Percentiles rank a stretch among this genome's conserved stretches.
Conservation (phyloP, 2,113 vertebrate genomes). For the Microcebus ravelobensis region DNA sequence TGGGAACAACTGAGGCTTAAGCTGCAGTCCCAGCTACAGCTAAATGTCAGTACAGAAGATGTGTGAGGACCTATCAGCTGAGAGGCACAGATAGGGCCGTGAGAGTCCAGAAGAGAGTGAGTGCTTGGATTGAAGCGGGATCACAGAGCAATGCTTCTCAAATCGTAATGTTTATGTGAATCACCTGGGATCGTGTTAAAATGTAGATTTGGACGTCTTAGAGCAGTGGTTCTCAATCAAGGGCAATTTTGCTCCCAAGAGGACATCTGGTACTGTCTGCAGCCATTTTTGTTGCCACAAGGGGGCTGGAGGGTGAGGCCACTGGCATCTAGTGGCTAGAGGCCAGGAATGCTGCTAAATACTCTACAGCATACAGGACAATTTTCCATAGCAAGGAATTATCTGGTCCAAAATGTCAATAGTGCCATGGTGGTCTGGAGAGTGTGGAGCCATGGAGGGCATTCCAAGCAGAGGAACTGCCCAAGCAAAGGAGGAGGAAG, state of each 20-base stretch:
- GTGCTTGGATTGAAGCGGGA: background rate
- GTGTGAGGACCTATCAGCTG: background rate
- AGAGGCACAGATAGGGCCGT: background rate
- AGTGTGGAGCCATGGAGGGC: background rate
- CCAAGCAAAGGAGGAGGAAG: background rate
- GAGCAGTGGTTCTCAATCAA: background rate
- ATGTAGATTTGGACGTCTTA: background rate
- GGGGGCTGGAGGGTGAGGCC: background rate
- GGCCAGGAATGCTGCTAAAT: background rate
- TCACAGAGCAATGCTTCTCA: background rate
- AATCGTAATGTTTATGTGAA: background rate
- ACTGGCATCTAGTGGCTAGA: background rate
- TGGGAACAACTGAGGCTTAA: background rate
- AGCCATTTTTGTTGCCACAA: background rate
- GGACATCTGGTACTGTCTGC: background rate
- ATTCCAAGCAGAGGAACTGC: background rate
- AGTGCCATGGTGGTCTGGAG: background rate
- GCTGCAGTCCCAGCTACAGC: background rate
- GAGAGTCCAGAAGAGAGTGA: background rate
- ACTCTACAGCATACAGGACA: background rate
- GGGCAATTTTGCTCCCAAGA: background rate
- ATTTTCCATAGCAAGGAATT: background rate
- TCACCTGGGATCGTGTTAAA: background rate
- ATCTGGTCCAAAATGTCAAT: background rate
- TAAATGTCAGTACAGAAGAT: background rate